A percentile compares a stretch with the other conserved stretches of the same genome.
Evolutionary conservation across 2,888 invertebrate genomes (phyloP).

Genomic region (Eupeodes latifasciatus): DNA sequence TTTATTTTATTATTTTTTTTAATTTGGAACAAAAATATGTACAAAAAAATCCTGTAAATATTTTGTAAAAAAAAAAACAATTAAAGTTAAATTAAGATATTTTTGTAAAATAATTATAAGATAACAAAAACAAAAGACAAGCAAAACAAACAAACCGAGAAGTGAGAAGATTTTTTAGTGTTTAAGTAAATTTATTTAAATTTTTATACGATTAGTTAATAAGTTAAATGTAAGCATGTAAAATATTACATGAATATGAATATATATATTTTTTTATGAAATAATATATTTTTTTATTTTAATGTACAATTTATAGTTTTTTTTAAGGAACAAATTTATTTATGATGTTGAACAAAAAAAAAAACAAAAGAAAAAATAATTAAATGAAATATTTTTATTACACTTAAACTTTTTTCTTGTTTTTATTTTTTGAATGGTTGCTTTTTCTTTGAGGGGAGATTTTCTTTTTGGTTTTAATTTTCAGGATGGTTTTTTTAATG

Average conservation of each 20-base stretch:
- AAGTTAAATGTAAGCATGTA: background rate
- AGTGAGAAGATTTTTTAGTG: slow-evolving; percentile 32
- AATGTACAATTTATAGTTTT: slow-evolving; percentile 53
- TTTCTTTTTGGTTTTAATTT: background rate
- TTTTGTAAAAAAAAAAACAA: slow-evolving; percentile 15
- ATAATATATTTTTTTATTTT: slow-evolving; percentile 34
- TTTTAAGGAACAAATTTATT: slow-evolving; percentile 58
- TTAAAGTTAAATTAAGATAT: slow-evolving; percentile 39
- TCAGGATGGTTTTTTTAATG: background rate
- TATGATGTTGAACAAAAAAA: slow-evolving; percentile 59
- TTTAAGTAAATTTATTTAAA: slow-evolving; percentile 2
- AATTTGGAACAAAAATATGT: slow-evolving; percentile 39
- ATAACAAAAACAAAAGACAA: slow-evolving; percentile 31
- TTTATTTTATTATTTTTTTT: slow-evolving; percentile 42
- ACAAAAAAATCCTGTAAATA: slow-evolving; percentile 69
- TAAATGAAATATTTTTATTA: slow-evolving; percentile 70
- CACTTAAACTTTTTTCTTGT: slow-evolving; percentile 26
- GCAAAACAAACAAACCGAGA: slow-evolving; percentile 67
- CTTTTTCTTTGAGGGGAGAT: background rate
- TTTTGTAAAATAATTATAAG: background rate
- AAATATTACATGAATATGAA: background rate
- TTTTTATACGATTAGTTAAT: background rate
- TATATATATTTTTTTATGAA: slow-evolving; percentile 35
- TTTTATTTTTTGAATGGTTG: slow-evolving; percentile 28
- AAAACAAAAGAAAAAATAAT: slow-evolving; percentile 57